A percentile compares a stretch with the other conserved stretches of the same genome.
Evolutionary conservation across 2,113 vertebrate genomes (phyloP).

Genomic region (Tachysurus vachellii): DNA sequence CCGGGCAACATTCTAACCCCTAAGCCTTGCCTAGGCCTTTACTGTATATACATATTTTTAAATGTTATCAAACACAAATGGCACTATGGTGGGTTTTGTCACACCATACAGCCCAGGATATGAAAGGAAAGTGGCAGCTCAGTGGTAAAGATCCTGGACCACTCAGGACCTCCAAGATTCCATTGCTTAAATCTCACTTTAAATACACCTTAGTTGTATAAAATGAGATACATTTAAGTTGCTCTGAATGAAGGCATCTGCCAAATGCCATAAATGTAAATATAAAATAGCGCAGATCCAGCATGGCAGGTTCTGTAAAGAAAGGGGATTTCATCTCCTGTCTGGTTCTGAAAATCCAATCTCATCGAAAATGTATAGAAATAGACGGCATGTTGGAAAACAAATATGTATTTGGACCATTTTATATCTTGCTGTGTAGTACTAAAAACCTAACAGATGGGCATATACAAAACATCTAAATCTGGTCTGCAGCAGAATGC

Average conservation of each 20-base stretch:
- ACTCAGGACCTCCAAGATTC: no score
- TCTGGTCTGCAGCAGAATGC: constrained; percentile 15
- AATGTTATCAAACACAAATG: not conserved
- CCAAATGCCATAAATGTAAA: no score
- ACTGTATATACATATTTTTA: not conserved
- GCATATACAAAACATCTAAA: constrained; percentile 1
- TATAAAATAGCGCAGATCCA: not conserved
- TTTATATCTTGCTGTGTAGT: constrained; percentile 2
- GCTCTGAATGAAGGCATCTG: no score
- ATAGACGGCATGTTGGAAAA: not conserved
- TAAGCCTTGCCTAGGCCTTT: not conserved
- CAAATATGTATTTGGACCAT: constrained; percentile 8
- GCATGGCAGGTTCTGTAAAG: not conserved
- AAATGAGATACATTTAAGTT: no score
- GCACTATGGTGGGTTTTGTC: not conserved
- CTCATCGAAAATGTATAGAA: not conserved
- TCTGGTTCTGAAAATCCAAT: constrained; percentile 5
- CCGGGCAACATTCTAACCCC: no score
- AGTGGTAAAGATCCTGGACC: no score
- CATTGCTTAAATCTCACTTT: no score
- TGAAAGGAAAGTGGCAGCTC: not conserved
- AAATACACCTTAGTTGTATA: no score
- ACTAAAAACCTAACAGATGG: constrained; percentile 18
- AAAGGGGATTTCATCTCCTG: not conserved
- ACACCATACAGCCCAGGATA: not conserved